Conservation (phyloP, 2,113 vertebrate species). For the Oenanthe oenanthe region DNA sequence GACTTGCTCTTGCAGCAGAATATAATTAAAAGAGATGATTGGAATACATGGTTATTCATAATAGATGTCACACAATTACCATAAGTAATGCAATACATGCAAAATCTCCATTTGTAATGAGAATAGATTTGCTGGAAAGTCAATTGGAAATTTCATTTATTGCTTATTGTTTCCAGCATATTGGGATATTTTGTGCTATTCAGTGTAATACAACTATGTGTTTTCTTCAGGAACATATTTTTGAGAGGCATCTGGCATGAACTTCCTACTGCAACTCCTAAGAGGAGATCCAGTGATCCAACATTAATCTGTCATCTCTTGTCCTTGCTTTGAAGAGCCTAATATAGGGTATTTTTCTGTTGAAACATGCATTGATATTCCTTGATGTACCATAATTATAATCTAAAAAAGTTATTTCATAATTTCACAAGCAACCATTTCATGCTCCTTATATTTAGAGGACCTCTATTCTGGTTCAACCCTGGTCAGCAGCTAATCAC, state of each 20-base stretch:
- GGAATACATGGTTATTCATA: slow-evolving; percentile 76
- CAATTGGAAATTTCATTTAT: slow-evolving; percentile 74
- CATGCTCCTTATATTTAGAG: not conserved
- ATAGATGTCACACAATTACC: slow-evolving; percentile 76
- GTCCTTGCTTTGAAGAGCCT: not conserved
- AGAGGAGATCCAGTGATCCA: not conserved
- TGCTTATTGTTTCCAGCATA: slow-evolving; percentile 69
- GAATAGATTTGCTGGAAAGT: slow-evolving; percentile 76
- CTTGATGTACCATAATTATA: not conserved
- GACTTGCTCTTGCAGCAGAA: slow-evolving; percentile 53
- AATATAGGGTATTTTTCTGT: not conserved
- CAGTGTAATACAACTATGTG: not conserved
- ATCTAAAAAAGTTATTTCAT: not conserved
- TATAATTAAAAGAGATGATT: slow-evolving; percentile 77
- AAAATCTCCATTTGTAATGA: slow-evolving; percentile 74
- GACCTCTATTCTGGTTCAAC: rapidly evolving
- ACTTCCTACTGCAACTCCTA: not conserved
- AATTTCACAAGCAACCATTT: not conserved
- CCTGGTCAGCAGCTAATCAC: rapidly evolving
- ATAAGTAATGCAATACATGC: slow-evolving; percentile 74
- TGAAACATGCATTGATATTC: not conserved
- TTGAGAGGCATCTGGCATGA: slow-evolving; percentile 1
- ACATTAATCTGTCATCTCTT: not conserved
- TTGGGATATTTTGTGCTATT: slow-evolving; percentile 65
- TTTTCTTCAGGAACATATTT: slow-evolving; percentile 5